A percentile compares a stretch with the other conserved stretches of the same genome.
phyloP scores from a whole-genome alignment of 2,888 invertebrate genomes.

The Druceiella hillmani region DNA sequence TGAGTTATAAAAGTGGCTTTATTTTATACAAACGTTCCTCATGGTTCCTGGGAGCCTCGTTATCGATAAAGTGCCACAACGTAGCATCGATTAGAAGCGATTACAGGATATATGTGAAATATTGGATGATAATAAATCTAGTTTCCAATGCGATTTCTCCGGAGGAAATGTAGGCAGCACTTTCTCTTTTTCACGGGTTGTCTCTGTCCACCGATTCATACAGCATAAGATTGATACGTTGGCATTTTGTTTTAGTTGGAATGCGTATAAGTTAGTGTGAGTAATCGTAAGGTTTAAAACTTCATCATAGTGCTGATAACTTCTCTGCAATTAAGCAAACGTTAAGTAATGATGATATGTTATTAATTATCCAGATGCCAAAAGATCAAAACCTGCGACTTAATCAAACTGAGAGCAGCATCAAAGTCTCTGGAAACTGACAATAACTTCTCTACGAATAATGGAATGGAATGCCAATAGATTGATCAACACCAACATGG shows the following conservation, averaged over 20 bases:
- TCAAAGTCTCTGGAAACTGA: no score
- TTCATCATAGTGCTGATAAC: no score
- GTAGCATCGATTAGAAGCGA: slow-evolving; percentile 16
- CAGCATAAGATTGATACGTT: no score
- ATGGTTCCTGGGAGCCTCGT: no score
- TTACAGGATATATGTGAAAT: slow-evolving; percentile 14
- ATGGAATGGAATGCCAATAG: no score
- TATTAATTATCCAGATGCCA: slow-evolving; percentile 16
- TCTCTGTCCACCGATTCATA: slow-evolving; percentile 16
- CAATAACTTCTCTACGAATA: no score
- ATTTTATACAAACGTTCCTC: slow-evolving; percentile 16
- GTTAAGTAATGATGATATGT: slow-evolving; percentile 18
- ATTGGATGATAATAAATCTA: slow-evolving; percentile 14
- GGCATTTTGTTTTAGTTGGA: slow-evolving; percentile 16
- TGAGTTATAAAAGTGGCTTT: slow-evolving; percentile 14
- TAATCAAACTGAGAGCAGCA: no score
- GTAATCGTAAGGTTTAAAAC: no score
- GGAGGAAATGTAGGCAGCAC: slow-evolving; percentile 18
- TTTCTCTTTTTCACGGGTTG: slow-evolving; percentile 15
- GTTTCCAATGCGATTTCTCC: slow-evolving; percentile 15
- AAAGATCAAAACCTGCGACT: no score
- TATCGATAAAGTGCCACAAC: slow-evolving; percentile 19
- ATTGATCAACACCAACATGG: no score
- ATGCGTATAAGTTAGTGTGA: slow-evolving; percentile 17
- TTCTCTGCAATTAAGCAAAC: slow-evolving; percentile 16